phyloP scores from a whole-genome alignment of 2,797 vertebrate genomes.

The Ptychadena robeensis region DNA sequence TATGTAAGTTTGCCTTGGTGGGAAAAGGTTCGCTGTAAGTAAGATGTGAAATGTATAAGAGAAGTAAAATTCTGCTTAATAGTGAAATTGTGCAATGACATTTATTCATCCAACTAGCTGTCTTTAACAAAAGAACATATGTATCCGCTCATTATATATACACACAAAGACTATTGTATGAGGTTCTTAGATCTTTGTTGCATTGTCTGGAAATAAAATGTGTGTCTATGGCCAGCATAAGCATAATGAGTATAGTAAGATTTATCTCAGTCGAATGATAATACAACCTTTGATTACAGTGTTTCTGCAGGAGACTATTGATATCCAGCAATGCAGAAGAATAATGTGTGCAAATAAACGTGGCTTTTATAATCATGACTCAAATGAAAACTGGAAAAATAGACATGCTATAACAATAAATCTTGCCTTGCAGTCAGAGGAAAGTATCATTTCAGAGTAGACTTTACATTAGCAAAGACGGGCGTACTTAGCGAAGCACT shows the following conservation, averaged over 20 bases:
- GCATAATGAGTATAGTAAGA: neutral
- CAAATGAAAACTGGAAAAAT: slow-evolving; percentile 8
- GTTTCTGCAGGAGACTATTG: slow-evolving; percentile 28
- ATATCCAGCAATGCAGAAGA: slow-evolving; percentile 37
- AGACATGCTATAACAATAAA: slow-evolving; percentile 22
- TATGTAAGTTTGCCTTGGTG: no score
- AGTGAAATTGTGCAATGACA: neutral
- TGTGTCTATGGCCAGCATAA: neutral
- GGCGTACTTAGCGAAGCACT: neutral
- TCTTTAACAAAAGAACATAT: neutral
- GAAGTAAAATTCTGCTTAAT: no score
- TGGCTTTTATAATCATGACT: slow-evolving; percentile 19
- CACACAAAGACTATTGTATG: neutral
- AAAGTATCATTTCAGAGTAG: neutral
- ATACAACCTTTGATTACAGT: slow-evolving; percentile 46
- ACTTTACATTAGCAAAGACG: slow-evolving; percentile 14
- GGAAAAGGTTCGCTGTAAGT: no score
- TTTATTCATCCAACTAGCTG: neutral
- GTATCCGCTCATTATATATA: neutral
- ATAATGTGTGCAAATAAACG: slow-evolving; percentile 35
- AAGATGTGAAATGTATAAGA: no score
- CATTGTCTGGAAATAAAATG: neutral
- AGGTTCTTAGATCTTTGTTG: neutral
- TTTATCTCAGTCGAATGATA: slow-evolving; percentile 18
- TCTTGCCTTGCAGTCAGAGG: slow-evolving; percentile 1